A percentile compares a stretch with the other conserved stretches of the same genome.
Conservation (phyloP, 2,113 vertebrate genomes). For the Sula dactylatra region DNA sequence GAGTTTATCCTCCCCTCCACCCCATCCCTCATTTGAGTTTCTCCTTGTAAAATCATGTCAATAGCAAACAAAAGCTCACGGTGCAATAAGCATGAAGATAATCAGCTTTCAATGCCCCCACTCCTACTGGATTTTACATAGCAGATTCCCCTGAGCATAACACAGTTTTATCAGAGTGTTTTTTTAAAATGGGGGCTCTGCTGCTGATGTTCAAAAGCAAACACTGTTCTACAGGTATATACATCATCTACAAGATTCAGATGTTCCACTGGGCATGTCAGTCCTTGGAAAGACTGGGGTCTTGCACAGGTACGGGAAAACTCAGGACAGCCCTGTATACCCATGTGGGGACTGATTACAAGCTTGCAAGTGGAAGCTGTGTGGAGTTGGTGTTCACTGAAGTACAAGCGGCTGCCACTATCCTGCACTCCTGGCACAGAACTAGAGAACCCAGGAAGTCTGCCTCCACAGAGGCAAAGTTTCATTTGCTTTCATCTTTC, state of each 20-base stretch:
- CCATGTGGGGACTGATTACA: background rate
- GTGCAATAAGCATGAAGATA: background rate
- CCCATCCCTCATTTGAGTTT: background rate
- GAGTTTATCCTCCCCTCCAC: background rate
- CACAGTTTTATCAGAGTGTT: background rate
- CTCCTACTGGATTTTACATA: background rate
- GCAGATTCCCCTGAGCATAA: background rate
- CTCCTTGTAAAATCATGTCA: background rate
- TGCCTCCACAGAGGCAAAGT: background rate
- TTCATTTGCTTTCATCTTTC: background rate
- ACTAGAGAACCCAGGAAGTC: background rate
- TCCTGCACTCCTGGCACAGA: background rate
- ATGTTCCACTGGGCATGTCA: background rate
- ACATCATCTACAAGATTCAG: background rate
- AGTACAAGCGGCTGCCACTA: background rate
- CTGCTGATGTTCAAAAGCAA: background rate
- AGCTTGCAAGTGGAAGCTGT: background rate
- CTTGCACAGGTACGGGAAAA: background rate
- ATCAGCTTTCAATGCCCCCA: background rate
- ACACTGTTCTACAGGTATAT: background rate
- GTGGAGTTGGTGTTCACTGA: accelerated
- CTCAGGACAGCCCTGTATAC: background rate
- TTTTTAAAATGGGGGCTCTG: background rate
- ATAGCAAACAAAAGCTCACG: background rate
- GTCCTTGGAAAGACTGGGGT: background rate